A percentile compares a stretch with the other conserved stretches of the same genome.
Evolutionary conservation across 2,888 invertebrate species (phyloP).

Genomic region (Xanthorhoe designata): DNA sequence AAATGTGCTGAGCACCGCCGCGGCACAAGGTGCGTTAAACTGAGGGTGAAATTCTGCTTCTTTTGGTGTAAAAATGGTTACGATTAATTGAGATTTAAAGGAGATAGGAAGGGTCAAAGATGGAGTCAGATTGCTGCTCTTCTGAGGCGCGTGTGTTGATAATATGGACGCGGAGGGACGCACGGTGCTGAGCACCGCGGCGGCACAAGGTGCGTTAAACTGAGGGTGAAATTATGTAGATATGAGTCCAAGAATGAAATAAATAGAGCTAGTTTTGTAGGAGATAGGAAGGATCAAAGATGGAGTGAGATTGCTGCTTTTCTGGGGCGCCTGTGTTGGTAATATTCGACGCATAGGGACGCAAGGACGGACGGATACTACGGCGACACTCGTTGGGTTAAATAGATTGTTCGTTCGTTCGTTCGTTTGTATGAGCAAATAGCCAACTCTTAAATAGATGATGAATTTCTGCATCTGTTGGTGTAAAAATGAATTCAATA

Average conservation of each 20-base stretch:
- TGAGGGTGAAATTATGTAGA: neutral
- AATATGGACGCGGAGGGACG: slow-evolving; percentile 90
- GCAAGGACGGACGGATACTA: slow-evolving; percentile 94
- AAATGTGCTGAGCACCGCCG: slow-evolving; percentile 94
- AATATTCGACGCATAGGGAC: slow-evolving; percentile 89
- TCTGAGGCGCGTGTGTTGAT: neutral
- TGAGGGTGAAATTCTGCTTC: neutral
- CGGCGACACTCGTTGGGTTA: slow-evolving; percentile 90
- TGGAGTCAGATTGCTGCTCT: neutral
- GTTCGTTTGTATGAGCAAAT: no score
- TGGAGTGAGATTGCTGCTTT: no score
- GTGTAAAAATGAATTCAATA: no score
- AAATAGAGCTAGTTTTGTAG: neutral
- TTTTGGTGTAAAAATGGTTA: neutral
- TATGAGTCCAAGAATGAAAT: neutral
- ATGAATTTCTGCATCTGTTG: no score
- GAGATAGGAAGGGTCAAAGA: neutral
- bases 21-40: slow-evolving; percentile 77
- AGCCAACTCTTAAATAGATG: no score
- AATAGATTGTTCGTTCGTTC: no score
- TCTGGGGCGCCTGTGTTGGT: neutral
- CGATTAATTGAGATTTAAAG: neutral
- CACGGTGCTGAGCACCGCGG: slow-evolving; percentile 94
- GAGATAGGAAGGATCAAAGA: neutral
- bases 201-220: slow-evolving; percentile 88